Percentiles rank a stretch among this genome's conserved stretches.
These are phyloP conservation scores for Drosophila testacea DNA, from an alignment of 2,888 invertebrate species.

Conservation along the genomic window DNA sequence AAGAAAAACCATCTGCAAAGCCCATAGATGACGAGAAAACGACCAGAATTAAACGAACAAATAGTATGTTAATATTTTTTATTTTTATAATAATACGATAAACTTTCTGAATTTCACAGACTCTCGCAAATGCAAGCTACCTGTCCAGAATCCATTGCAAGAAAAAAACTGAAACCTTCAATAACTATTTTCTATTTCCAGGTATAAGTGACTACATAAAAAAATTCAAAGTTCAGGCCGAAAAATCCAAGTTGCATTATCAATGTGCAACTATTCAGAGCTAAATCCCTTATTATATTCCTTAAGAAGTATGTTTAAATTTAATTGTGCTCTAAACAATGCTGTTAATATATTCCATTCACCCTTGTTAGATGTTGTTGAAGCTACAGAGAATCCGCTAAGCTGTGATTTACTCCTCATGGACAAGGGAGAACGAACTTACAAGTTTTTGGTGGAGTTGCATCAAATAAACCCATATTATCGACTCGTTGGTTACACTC, in stretches of 20 bases:
- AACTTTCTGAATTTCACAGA: too few relatives aligned
- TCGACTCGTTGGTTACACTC: slow-evolving; percentile 46
- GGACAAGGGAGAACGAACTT: slow-evolving; percentile 73
- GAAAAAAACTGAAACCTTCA: background rate
- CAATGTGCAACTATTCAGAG: slow-evolving; percentile 56
- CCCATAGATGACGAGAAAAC: background rate
- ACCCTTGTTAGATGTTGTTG: slow-evolving; percentile 36
- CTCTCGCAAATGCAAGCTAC: background rate
- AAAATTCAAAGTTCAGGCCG: slow-evolving; percentile 32
- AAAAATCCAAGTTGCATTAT: slow-evolving; percentile 51
- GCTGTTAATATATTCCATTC: background rate
- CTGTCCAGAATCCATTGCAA: slow-evolving; percentile 7
- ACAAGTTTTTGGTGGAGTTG: slow-evolving; percentile 58
- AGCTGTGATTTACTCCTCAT: slow-evolving; percentile 60
- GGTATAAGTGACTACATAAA: slow-evolving; percentile 55
- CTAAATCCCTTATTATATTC: slow-evolving; percentile 16
- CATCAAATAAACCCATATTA: slow-evolving; percentile 56
- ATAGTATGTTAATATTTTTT: too few relatives aligned
- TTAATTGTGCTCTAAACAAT: background rate
- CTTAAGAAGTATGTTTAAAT: slow-evolving; percentile 30
- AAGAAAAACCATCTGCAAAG: background rate
- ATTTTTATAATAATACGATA: too few relatives aligned
- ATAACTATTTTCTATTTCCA: slow-evolving; percentile 5
- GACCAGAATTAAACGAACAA: slow-evolving; percentile 5
- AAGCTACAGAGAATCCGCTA: slow-evolving; percentile 47